Evolutionary conservation across 2,888 invertebrate species (phyloP).

Genomic region (Unio pictorum): DNA sequence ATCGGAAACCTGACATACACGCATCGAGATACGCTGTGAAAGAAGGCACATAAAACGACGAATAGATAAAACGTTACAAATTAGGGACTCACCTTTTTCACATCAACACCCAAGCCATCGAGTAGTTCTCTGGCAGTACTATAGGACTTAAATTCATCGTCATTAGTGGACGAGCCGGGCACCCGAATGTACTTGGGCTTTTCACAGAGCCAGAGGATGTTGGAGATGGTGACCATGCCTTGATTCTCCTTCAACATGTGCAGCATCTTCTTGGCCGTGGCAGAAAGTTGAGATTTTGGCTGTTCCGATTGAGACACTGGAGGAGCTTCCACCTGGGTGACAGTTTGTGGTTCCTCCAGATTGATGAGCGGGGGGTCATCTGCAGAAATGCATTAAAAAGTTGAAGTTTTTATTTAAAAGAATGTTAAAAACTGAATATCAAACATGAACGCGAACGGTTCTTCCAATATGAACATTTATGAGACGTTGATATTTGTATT

Average conservation of each 20-base stretch:
- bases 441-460: too few species aligned
- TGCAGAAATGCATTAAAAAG: too few species aligned
- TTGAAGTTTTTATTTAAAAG: too few species aligned
- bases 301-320: too few species aligned
- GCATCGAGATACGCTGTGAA: not conserved
- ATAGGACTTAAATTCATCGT: constrained; percentile 83
- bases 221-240: constrained; percentile 63
- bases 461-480: too few species aligned
- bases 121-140: constrained; percentile 92
- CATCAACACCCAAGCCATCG: constrained; percentile 72
- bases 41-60: not conserved
- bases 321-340: not conserved
- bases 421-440: too few species aligned
- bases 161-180: constrained; percentile 54
- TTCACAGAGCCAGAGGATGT: constrained; percentile 63
- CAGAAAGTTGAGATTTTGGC: constrained; percentile 7
- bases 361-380: not conserved
- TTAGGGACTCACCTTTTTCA: constrained; percentile 56
- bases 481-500: too few species aligned
- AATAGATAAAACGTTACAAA: constrained; percentile 1
- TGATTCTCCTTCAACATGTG: constrained; percentile 53
- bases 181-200: constrained; percentile 57
- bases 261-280: constrained; percentile 57
- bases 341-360: not conserved
- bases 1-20: too few species aligned